These are phyloP conservation scores for Phenganax stokvisi DNA, from an alignment of 92 coral and sea anemone genomes.

Conservation along the genomic window DNA sequence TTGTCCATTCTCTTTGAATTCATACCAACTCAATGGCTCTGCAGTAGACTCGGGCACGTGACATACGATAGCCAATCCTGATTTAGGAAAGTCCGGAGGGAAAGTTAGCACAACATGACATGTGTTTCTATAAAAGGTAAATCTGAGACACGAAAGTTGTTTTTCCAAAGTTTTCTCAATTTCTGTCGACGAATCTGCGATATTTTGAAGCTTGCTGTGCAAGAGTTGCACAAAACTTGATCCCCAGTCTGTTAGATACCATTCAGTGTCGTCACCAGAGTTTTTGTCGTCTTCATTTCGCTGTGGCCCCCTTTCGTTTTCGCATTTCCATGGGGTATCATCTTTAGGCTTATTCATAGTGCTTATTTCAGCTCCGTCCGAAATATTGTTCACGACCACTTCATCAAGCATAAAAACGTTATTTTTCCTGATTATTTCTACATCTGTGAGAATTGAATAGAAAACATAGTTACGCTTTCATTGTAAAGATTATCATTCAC, in stretches of 20 bases:
- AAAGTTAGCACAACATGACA: neutral
- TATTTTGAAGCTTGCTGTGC: slow-evolving; percentile 62
- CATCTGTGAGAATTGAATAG: neutral
- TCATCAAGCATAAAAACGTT: slow-evolving; percentile 33
- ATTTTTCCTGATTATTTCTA: slow-evolving; percentile 10
- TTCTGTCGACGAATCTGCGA: slow-evolving; percentile 58
- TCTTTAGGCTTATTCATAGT: neutral
- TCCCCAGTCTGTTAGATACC: slow-evolving; percentile 7
- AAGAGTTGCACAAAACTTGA: slow-evolving; percentile 13
- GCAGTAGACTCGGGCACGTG: neutral
- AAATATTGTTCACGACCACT: neutral
- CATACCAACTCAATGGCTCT: neutral
- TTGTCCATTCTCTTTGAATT: neutral
- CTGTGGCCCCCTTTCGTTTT: neutral
- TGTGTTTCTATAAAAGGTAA: neutral
- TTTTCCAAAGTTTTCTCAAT: slow-evolving; percentile 45
- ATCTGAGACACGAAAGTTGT: neutral
- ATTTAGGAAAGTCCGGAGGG: neutral
- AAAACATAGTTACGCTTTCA: neutral
- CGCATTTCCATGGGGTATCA: neutral
- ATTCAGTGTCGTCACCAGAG: neutral
- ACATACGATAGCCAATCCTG: neutral
- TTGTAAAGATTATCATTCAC: too few relatives aligned
- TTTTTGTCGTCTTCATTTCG: neutral
- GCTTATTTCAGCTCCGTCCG: slow-evolving; percentile 9